phyloP scores from a whole-genome alignment of 2,888 invertebrate genomes.

The Melieria crassipennis region DNA sequence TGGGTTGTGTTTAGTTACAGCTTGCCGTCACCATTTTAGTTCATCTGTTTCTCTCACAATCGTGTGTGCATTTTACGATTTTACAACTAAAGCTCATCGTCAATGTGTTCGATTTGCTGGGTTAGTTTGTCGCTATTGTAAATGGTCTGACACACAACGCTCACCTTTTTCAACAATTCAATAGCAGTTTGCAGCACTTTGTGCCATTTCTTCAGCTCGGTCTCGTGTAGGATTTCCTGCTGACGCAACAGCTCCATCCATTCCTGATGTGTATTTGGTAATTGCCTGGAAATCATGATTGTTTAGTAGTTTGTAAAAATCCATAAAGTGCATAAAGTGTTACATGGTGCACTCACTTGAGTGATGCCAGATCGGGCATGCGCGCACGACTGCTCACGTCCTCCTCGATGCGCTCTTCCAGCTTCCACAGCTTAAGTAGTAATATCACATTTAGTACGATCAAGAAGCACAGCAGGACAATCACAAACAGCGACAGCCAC shows the following conservation, averaged over 20 bases:
- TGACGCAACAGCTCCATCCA: slow-evolving; percentile 83
- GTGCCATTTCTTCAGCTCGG: slow-evolving; percentile 86
- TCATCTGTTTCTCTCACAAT: not conserved
- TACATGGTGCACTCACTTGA: slow-evolving; percentile 61
- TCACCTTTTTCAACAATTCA: slow-evolving; percentile 78
- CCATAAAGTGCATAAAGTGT: not conserved
- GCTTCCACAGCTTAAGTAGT: slow-evolving; percentile 83
- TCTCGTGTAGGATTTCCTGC: slow-evolving; percentile 82
- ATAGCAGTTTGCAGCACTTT: slow-evolving; percentile 77
- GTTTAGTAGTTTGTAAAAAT: not conserved
- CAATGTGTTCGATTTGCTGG: slow-evolving; percentile 57
- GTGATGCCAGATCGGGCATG: slow-evolving; percentile 57
- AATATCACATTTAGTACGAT: slow-evolving; percentile 81
- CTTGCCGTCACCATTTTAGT: no score
- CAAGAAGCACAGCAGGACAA: slow-evolving; percentile 71
- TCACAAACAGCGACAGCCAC: slow-evolving; percentile 66
- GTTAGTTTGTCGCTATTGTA: slow-evolving; percentile 57
- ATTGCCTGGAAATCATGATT: slow-evolving; percentile 67
- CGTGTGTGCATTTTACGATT: not conserved
- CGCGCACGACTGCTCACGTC: slow-evolving; percentile 58
- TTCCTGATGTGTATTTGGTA: slow-evolving; percentile 80
- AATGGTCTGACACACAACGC: slow-evolving; percentile 64
- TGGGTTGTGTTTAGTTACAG: no score
- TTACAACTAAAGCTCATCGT: slow-evolving; percentile 44
- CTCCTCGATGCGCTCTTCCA: slow-evolving; percentile 70